Base-by-base conservation (phyloP, 2,888 invertebrate species). In the Gymnoscelis rufifasciata region DNA sequence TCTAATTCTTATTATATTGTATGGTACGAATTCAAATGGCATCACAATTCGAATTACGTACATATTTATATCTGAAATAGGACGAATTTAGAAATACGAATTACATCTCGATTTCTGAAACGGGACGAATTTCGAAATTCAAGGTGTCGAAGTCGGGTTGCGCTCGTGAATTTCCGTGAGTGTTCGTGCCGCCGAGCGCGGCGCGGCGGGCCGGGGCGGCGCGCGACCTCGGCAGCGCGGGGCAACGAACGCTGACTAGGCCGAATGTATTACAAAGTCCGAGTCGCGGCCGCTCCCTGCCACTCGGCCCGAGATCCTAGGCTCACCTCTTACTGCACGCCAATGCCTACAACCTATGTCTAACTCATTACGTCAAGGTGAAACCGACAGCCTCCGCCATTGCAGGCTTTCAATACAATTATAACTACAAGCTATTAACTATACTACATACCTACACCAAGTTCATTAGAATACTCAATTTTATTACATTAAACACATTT, bases 251-350 rank as follows among this genome's bases (percentile, higher is more conserved):
- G 84, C 81, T 83, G 78, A 87, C 83, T 87, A 86, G 87, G 86
- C 82, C 87, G 83, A 84, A 82, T 79, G 82, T 80, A 83, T 84
- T 87, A 87, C 84, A 84, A 83, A 87, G 87, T 86, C 86, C 84
- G 82, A 84, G 72, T 74, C 74, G 75, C 72, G 75, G 77, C 83
- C 83, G 78, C 82, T 83, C 86, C 84, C 83, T 81, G 77, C 80
- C 83, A 71, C 78, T 78, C 82, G 70, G 78, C 77, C 70, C 74
- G 73, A 86, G 82, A 84, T 84, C 83, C 80, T 84, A 83, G 79
- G 75, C 68, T 77, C 62, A 75, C 83, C 84, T 78, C 82, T 84
- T 87, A 84, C 84, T 72, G 71, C 74, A 71, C 71, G 68, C 67
- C 59, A 60, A 71, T 78, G 70, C 72, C 74, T 74, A 74, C 67